phyloP scores from a whole-genome alignment of 2,888 invertebrate species.

The Callosobruchus maculatus region DNA sequence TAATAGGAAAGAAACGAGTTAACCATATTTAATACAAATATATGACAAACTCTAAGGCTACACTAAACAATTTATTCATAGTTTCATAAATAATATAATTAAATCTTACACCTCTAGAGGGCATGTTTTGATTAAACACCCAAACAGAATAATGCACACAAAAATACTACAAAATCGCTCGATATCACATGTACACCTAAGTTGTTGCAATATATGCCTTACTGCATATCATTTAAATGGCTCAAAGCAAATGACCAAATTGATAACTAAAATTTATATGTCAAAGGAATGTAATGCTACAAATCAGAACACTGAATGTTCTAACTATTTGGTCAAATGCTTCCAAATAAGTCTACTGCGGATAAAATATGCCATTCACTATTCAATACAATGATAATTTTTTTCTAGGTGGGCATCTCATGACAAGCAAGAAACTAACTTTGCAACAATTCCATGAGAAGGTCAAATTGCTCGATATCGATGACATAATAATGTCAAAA shows the following conservation, averaged over 20 bases:
- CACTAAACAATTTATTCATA: constrained; percentile 28
- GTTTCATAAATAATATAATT: constrained; percentile 40
- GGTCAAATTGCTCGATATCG: too few species aligned
- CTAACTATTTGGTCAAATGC: background rate
- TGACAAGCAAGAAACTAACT: too few species aligned
- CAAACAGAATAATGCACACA: constrained; percentile 41
- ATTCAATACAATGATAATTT: too few species aligned
- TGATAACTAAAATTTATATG: background rate
- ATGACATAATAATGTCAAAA: too few species aligned
- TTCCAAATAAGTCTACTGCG: background rate
- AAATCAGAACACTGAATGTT: background rate
- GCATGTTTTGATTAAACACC: constrained; percentile 26
- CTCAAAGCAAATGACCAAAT: background rate
- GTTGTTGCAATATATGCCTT: background rate
- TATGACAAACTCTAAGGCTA: constrained; percentile 38
- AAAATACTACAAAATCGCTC: constrained; percentile 19
- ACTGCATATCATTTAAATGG: background rate
- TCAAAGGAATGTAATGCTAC: background rate
- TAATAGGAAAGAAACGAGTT: constrained; percentile 39
- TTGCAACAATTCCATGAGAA: too few species aligned
- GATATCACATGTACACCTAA: background rate
- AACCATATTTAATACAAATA: constrained; percentile 39
- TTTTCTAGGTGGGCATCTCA: too few species aligned
- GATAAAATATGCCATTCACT: too few species aligned
- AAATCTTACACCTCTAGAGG: constrained; percentile 16